Evolutionary conservation across 2,797 vertebrate species (phyloP).

Genomic region (Botia almorhae): DNA sequence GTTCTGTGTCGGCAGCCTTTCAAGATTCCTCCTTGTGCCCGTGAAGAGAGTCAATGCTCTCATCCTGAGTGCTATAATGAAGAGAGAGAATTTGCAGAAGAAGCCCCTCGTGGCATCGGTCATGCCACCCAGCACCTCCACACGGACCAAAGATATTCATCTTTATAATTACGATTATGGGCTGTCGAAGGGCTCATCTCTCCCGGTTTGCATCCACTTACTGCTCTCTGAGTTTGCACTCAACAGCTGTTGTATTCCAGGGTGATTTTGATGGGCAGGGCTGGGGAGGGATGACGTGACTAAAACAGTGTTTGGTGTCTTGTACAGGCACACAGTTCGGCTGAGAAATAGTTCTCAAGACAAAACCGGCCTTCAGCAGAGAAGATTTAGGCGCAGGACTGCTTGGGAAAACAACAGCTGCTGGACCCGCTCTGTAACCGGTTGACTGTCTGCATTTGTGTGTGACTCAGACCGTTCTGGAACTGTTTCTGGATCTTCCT

Average conservation of each 20-base stretch:
- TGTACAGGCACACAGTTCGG: slow-evolving; percentile 60
- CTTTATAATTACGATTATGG: slow-evolving; percentile 33
- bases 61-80: slow-evolving; percentile 46
- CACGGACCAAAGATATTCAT: slow-evolving; percentile 51
- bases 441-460: slow-evolving; percentile 57
- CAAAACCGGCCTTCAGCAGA: slow-evolving; percentile 61
- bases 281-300: slow-evolving; percentile 53
- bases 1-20: slow-evolving; percentile 65
- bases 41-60: slow-evolving; percentile 65
- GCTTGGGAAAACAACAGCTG: slow-evolving; percentile 54
- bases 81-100: slow-evolving; percentile 23
- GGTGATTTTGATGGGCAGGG: slow-evolving; percentile 44
- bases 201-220: not conserved
- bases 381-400: slow-evolving; percentile 55
- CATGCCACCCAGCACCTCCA: slow-evolving; percentile 2
- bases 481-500: slow-evolving; percentile 27
- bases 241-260: slow-evolving; percentile 30
- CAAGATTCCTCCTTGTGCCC: slow-evolving; percentile 42
- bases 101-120: slow-evolving; percentile 11
- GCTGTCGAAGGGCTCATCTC: slow-evolving; percentile 39
- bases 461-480: not conserved
- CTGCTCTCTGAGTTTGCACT: slow-evolving; percentile 35
- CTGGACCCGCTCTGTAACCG: slow-evolving; percentile 56
- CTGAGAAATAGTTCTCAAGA: slow-evolving; percentile 65
- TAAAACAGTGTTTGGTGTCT: slow-evolving; percentile 49